phyloP scores from a whole-genome alignment of 2,888 invertebrate genomes.

The Acronicta aceris region DNA sequence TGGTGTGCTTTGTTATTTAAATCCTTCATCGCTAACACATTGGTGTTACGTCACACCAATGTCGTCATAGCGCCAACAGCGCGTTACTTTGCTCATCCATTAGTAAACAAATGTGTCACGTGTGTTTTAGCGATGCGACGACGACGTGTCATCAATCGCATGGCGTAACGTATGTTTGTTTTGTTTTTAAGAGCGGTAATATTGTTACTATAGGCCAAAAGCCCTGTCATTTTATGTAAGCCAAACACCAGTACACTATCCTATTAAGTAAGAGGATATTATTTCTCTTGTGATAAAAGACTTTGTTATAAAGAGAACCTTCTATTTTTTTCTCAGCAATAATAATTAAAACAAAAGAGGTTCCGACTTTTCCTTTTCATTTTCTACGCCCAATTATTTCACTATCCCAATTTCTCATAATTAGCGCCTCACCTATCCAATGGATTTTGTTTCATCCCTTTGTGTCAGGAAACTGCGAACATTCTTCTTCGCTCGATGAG shows the following conservation, averaged over 20 bases:
- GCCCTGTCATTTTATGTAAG: no score
- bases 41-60: constrained; percentile 29
- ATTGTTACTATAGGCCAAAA: no score
- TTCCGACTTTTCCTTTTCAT: neutral
- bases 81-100: constrained; percentile 36
- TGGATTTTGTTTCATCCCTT: neutral
- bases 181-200: neutral
- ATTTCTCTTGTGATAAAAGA: no score
- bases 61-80: constrained; percentile 21
- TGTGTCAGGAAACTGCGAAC: neutral
- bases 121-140: constrained; percentile 36
- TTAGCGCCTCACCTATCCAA: neutral
- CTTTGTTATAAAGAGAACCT: no score
- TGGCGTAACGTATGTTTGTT: constrained; percentile 35
- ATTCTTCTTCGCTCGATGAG: neutral
- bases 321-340: no score
- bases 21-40: constrained; percentile 1
- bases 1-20: neutral
- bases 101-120: constrained; percentile 40
- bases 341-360: no score
- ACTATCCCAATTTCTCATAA: constrained; percentile 1
- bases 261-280: no score
- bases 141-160: constrained; percentile 39
- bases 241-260: no score
- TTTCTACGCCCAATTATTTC: neutral